Evolutionary conservation across 2,888 invertebrate genomes (phyloP).

Genomic region (Habroteleia sp.): DNA sequence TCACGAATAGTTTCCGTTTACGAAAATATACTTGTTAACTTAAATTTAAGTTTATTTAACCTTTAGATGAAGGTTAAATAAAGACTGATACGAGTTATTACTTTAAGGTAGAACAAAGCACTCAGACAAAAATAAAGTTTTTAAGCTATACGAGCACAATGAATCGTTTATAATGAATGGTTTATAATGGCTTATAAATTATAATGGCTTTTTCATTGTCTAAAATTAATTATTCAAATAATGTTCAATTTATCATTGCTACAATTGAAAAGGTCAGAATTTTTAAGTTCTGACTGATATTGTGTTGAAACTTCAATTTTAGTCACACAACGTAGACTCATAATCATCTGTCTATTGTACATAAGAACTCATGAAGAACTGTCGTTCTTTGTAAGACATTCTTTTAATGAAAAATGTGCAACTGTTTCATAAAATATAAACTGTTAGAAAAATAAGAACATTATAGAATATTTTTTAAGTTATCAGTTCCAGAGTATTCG

Average conservation of each 20-base stretch:
- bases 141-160: slow-evolving; percentile 16
- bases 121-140: no score
- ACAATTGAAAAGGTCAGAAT: slow-evolving; percentile 10
- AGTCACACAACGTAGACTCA: slow-evolving; percentile 8
- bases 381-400: slow-evolving; percentile 23
- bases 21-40: slow-evolving; percentile 46
- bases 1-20: slow-evolving; percentile 33
- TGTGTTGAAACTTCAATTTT: slow-evolving; percentile 24
- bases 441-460: no score
- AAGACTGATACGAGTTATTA: slow-evolving; percentile 42
- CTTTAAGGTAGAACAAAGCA: slow-evolving; percentile 30
- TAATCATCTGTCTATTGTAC: no score
- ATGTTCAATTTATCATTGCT: slow-evolving; percentile 29
- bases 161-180: no score
- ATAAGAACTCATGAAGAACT: slow-evolving; percentile 14
- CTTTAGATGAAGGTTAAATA: slow-evolving; percentile 39
- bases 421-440: slow-evolving; percentile 7
- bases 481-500: no score
- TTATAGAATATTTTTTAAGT: no score
- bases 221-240: slow-evolving; percentile 42
- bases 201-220: slow-evolving; percentile 34
- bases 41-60: no score
- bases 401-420: slow-evolving; percentile 25
- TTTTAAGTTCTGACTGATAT: slow-evolving; percentile 18
- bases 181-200: no score